These are phyloP conservation scores for Dioctria rufipes DNA, from an alignment of 2,888 invertebrate species.

Conservation along the genomic window DNA sequence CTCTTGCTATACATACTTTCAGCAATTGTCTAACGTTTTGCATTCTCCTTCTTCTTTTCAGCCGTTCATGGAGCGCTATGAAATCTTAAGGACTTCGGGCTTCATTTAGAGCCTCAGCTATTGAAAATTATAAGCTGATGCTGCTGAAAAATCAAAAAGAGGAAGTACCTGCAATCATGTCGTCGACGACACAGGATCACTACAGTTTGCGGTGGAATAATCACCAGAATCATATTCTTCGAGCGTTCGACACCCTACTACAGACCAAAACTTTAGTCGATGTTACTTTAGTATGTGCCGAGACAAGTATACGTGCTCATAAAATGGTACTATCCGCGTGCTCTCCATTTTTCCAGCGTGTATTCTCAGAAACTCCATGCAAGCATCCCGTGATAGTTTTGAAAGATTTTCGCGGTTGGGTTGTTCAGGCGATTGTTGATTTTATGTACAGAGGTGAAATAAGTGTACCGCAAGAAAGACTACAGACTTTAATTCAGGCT, in stretches of 20 bases:
- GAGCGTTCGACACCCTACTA: slow-evolving; percentile 90
- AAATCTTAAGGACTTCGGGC: slow-evolving; percentile 4
- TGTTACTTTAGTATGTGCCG: slow-evolving; percentile 91
- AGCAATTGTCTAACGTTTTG: neutral
- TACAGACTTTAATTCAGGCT: slow-evolving; percentile 87
- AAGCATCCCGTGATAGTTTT: slow-evolving; percentile 94
- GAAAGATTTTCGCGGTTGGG: slow-evolving; percentile 91
- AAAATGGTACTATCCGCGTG: slow-evolving; percentile 92
- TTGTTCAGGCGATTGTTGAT: slow-evolving; percentile 90
- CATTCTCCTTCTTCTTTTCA: slow-evolving; percentile 29
- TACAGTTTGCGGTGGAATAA: slow-evolving; percentile 96
- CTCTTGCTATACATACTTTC: neutral
- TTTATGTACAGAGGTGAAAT: slow-evolving; percentile 97
- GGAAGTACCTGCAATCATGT: slow-evolving; percentile 63
- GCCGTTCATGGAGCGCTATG: slow-evolving; percentile 35
- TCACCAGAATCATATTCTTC: slow-evolving; percentile 89
- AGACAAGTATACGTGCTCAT: slow-evolving; percentile 88
- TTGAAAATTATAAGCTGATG: slow-evolving; percentile 4
- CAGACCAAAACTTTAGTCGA: slow-evolving; percentile 91
- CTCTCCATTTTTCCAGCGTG: slow-evolving; percentile 90
- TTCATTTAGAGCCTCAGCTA: neutral
- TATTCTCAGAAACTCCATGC: slow-evolving; percentile 92
- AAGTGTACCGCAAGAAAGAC: slow-evolving; percentile 87
- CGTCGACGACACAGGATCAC: slow-evolving; percentile 78
- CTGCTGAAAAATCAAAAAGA: slow-evolving; percentile 52